Conservation (phyloP, 2,797 vertebrate genomes). For the Tamandua tetradactyla region DNA sequence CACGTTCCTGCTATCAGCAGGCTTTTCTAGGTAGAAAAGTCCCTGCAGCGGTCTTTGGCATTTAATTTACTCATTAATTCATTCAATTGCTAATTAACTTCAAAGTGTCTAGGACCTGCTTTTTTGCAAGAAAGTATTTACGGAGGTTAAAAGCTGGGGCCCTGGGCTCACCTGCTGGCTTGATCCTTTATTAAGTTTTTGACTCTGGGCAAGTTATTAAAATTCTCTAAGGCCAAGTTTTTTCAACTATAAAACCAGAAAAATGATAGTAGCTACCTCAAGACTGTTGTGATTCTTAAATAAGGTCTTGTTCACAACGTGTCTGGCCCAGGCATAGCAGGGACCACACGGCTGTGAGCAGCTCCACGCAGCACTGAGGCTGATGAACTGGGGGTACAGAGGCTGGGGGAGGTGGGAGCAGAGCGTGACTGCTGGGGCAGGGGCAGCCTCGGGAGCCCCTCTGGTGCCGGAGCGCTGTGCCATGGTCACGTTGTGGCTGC, state of each 20-base stretch:
- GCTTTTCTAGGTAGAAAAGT: not conserved
- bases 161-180: not conserved
- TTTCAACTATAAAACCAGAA: not conserved
- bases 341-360: no score
- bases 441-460: no score
- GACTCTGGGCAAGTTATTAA: constrained; percentile 2
- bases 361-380: no score
- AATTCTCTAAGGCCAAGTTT: constrained; percentile 9
- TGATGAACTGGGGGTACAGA: no score
- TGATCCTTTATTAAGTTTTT: not conserved
- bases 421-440: no score
- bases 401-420: no score
- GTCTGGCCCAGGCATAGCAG: no score
- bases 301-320: not conserved
- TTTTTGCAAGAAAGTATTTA: not conserved
- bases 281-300: not conserved
- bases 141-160: not conserved
- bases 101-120: not conserved
- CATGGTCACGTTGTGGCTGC: no score
- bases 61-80: not conserved
- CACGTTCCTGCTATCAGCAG: not conserved
- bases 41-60: not conserved
- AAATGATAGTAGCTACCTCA: not conserved
- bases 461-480: not conserved
- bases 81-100: not conserved